These are phyloP conservation scores for Melolontha melolontha DNA, from an alignment of 2,888 invertebrate genomes.

Conservation along the genomic window DNA sequence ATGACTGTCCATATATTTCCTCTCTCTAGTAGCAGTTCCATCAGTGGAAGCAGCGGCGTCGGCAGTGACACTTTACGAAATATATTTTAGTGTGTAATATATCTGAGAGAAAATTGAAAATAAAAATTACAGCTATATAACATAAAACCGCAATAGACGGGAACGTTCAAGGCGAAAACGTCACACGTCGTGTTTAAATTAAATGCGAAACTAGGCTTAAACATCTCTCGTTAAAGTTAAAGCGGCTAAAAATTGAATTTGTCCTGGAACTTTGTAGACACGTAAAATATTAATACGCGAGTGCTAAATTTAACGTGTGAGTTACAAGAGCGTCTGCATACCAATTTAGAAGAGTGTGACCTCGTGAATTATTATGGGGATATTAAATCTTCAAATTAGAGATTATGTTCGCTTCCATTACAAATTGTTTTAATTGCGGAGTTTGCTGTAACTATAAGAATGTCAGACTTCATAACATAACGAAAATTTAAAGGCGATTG, in stretches of 20 bases:
- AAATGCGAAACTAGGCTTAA: slow-evolving; percentile 2
- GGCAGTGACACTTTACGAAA: neutral
- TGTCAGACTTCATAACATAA: too few species aligned
- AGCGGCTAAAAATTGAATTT: slow-evolving; percentile 4
- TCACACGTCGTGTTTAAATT: slow-evolving; percentile 6
- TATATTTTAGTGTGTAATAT: slow-evolving; percentile 11
- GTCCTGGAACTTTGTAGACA: neutral
- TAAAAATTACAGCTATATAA: slow-evolving; percentile 29
- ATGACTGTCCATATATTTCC: slow-evolving; percentile 29
- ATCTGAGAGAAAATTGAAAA: slow-evolving; percentile 24
- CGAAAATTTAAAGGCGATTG: too few species aligned
- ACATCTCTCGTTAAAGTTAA: neutral
- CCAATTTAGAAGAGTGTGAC: neutral
- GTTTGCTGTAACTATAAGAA: too few species aligned
- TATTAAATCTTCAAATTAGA: slow-evolving; percentile 7
- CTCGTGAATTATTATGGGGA: neutral
- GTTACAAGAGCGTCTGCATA: too few species aligned
- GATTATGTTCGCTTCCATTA: neutral
- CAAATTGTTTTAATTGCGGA: too few species aligned
- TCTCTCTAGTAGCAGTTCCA: neutral
- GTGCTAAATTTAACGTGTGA: neutral
- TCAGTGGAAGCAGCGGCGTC: neutral
- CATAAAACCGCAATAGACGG: too few species aligned
- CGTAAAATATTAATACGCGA: slow-evolving; percentile 6
- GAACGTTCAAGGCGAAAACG: slow-evolving; percentile 2